Conservation (phyloP, 2,113 vertebrate genomes). For the Rissa tridactyla region DNA sequence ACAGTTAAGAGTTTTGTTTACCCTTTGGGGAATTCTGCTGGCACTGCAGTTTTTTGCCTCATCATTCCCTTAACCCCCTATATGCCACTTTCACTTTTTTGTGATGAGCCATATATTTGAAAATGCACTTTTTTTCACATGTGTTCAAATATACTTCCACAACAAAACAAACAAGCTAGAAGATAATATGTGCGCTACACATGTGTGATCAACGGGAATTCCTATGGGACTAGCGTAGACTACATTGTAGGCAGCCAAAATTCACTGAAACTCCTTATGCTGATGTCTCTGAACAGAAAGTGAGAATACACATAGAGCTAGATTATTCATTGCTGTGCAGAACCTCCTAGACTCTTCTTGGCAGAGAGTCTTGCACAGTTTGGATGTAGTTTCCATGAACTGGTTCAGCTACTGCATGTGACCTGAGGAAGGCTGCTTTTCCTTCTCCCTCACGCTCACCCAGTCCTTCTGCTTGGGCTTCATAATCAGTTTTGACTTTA, state of each 20-base stretch:
- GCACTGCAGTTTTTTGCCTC: slow-evolving; percentile 67
- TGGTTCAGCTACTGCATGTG: neutral
- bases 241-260: neutral
- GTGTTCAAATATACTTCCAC: neutral
- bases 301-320: neutral
- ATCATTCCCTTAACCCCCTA: slow-evolving; percentile 69
- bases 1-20: slow-evolving; percentile 81
- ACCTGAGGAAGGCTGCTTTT: neutral
- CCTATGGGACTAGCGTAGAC: neutral
- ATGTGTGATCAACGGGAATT: neutral
- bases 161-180: neutral
- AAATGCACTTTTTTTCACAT: neutral
- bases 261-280: neutral
- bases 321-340: neutral
- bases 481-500: neutral
- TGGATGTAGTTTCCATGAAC: neutral
- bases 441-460: neutral
- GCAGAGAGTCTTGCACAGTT: neutral
- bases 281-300: neutral
- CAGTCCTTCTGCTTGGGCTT: neutral
- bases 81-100: neutral
- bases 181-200: neutral
- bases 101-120: neutral
- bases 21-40: slow-evolving; percentile 76
- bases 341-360: neutral